Percentiles rank a stretch among this genome's conserved stretches.
Evolutionary conservation across 2,113 vertebrate genomes (phyloP).

Genomic region (Plotosus lineatus): DNA sequence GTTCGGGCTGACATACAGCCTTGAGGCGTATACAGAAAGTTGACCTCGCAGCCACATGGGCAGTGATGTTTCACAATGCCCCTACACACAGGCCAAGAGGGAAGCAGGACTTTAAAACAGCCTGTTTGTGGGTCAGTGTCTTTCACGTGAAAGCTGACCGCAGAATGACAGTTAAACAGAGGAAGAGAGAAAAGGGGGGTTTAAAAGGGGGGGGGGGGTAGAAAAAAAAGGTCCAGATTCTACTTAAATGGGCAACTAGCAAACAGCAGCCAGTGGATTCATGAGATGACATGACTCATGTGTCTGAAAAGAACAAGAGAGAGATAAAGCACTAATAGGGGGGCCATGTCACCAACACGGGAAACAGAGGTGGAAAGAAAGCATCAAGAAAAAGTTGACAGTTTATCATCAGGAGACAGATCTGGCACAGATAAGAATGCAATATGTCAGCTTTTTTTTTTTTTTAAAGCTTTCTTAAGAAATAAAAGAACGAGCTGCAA

Average conservation of each 20-base stretch:
- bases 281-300: slow-evolving; percentile 9
- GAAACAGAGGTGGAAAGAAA: slow-evolving; percentile 25
- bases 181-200: slow-evolving; percentile 5
- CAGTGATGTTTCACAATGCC: slow-evolving; percentile 28
- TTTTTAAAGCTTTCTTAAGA: slow-evolving; percentile 28
- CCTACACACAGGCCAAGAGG: not conserved
- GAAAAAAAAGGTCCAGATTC: not conserved
- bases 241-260: slow-evolving; percentile 1
- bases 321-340: not conserved
- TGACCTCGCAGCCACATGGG: slow-evolving; percentile 25
- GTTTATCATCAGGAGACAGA: slow-evolving; percentile 49
- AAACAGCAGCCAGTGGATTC: slow-evolving; percentile 5
- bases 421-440: slow-evolving; percentile 52
- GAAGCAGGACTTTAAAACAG: slow-evolving; percentile 22
- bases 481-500: not conserved
- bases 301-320: slow-evolving; percentile 23
- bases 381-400: slow-evolving; percentile 37
- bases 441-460: slow-evolving; percentile 41
- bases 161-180: slow-evolving; percentile 25
- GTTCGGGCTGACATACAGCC: slow-evolving; percentile 62
- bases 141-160: slow-evolving; percentile 15
- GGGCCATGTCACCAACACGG: slow-evolving; percentile 28
- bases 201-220: no score
- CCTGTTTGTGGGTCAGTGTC: slow-evolving; percentile 39
- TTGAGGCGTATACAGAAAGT: slow-evolving; percentile 41